phyloP scores from a whole-genome alignment of 2,113 vertebrate genomes.

The Pedionomus torquatus region DNA sequence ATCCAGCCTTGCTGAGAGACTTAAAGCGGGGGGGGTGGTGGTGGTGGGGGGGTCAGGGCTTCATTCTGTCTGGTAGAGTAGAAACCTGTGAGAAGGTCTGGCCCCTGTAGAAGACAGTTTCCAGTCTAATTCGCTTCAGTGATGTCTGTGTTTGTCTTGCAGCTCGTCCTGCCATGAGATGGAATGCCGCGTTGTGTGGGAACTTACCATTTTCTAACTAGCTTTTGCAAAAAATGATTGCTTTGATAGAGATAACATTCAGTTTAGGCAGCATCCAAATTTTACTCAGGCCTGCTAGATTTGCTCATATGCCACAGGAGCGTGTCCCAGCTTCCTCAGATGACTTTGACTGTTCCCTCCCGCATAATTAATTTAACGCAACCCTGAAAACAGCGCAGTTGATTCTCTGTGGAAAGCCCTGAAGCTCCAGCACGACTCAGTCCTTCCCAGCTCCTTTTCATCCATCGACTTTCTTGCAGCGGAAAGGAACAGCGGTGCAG shows the following conservation, averaged over 20 bases:
- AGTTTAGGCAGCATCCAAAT: background rate
- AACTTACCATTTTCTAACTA: background rate
- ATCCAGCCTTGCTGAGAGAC: background rate
- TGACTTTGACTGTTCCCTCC: background rate
- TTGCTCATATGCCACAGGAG: background rate
- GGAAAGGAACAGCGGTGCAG: background rate
- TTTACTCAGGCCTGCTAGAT: background rate
- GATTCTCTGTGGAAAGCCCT: background rate
- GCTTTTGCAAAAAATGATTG: background rate
- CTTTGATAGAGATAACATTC: background rate
- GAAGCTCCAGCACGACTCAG: background rate
- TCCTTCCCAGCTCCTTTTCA: background rate
- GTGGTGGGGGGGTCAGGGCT: background rate
- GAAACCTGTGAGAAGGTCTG: slow-evolving; percentile 21
- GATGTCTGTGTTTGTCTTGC: slow-evolving; percentile 20
- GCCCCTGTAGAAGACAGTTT: slow-evolving; percentile 13
- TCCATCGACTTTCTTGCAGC: background rate
- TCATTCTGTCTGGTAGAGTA: background rate
- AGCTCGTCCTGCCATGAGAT: slow-evolving; percentile 4
- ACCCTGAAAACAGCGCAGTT: background rate
- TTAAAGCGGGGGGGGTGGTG: background rate
- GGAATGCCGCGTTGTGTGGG: slow-evolving; percentile 10
- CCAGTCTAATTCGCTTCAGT: slow-evolving; percentile 34
- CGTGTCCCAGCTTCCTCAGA: background rate
- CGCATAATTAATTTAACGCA: background rate